Evolutionary conservation across 2,888 invertebrate genomes (phyloP).

Genomic region (Crocallis elinguaria): DNA sequence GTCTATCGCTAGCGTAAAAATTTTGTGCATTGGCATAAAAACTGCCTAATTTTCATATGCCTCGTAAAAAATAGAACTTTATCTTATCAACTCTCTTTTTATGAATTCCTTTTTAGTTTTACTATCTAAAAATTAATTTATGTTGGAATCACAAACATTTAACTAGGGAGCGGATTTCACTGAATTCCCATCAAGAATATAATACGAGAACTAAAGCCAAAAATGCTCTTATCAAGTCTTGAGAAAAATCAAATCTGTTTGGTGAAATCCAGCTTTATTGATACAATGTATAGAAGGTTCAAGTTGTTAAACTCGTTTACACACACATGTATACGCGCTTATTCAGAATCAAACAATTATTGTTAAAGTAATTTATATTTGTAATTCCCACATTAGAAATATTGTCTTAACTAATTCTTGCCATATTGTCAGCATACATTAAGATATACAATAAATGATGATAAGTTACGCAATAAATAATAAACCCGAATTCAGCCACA

Average conservation of each 20-base stretch:
- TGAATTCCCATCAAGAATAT: too few species aligned
- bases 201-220: too few species aligned
- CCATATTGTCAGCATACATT: constrained; percentile 78
- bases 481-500: constrained; percentile 14
- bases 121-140: constrained; percentile 66
- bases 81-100: constrained; percentile 45
- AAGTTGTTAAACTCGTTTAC: too few species aligned
- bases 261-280: too few species aligned
- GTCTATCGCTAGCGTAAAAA: constrained; percentile 23
- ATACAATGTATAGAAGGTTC: too few species aligned
- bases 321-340: too few species aligned
- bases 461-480: constrained; percentile 12
- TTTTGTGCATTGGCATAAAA: constrained; percentile 16
- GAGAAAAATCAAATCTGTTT: too few species aligned
- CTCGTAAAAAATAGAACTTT: constrained; percentile 77
- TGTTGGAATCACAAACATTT: constrained; percentile 45
- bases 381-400: constrained; percentile 28
- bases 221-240: too few species aligned
- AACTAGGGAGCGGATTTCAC: too few species aligned
- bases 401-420: constrained; percentile 54
- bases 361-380: constrained; percentile 51
- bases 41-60: constrained; percentile 44
- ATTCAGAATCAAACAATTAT: too few species aligned
- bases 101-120: constrained; percentile 69
- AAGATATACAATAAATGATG: constrained; percentile 41